These are phyloP conservation scores for Brachyhypopomus occidentalis DNA, from an alignment of 2,113 vertebrate species.

Conservation along the genomic window DNA sequence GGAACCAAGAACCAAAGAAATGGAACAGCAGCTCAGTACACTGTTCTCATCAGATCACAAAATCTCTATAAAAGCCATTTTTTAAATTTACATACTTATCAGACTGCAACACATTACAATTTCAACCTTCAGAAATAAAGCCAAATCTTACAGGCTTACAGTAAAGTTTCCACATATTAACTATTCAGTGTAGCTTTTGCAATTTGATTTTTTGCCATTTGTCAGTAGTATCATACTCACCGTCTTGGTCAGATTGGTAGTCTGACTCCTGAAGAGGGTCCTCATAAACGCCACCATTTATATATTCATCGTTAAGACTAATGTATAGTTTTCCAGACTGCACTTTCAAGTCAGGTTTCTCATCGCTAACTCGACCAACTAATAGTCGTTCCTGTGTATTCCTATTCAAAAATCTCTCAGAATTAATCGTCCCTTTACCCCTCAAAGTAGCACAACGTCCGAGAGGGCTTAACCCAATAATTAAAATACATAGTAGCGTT, in stretches of 20 bases:
- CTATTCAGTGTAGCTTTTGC: neutral
- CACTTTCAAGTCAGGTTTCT: neutral
- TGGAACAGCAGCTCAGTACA: neutral
- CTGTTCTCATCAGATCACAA: too few species aligned
- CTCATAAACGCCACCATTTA: neutral
- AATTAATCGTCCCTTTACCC: neutral
- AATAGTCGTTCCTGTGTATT: neutral
- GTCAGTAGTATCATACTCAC: neutral
- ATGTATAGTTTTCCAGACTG: conserved; percentile 61
- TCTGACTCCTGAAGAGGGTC: conserved; percentile 2
- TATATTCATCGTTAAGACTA: conserved; percentile 4
- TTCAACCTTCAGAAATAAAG: too few species aligned
- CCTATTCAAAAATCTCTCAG: neutral
- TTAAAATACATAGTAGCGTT: conserved; percentile 46
- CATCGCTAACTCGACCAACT: neutral
- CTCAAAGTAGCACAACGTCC: conserved; percentile 44
- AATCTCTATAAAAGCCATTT: too few species aligned
- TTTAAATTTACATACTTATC: too few species aligned
- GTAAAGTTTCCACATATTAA: too few species aligned
- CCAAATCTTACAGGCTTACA: too few species aligned
- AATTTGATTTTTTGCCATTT: neutral
- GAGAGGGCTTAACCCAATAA: conserved; percentile 45
- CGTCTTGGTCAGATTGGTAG: conserved; percentile 21
- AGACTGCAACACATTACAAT: too few species aligned
- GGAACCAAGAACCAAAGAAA: neutral